Base-by-base conservation (phyloP, 2,888 invertebrate species). In the Chloromyia formosa region DNA sequence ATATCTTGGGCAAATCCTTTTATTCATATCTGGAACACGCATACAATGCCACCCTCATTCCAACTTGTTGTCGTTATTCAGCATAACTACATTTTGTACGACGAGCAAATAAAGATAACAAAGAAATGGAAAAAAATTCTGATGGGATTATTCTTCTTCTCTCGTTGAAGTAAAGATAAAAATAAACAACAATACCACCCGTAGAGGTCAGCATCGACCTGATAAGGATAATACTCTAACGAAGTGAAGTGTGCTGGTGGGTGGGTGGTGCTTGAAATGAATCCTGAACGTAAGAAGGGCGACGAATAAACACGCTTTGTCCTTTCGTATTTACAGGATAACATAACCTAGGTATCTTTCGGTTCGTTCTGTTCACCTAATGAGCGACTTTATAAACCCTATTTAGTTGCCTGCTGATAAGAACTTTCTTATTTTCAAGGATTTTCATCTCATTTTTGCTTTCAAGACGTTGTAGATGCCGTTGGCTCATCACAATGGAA, bases 81-180 rank as follows among this genome's bases (percentile, higher is more conserved):
- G 62, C 76, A 73, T 76, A 75, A 77, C 77, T 73, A 71, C 56
- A 76, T 74, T 74, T 75, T 77, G 72, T 74, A 74, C 64, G 75
- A 35, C 62, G 74, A 71, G 76, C 77, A 76, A 77, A 77, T 77
- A 77, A 77, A 77, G 77, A 77, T 77, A 77, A 77, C 77, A 77
- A 77, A 77, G 77, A 77, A 76, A 77, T 77, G 77, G 75, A 75
- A 77, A 49, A 58, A 76, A 76, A 77, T 76, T 74, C 74, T 76
- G 76, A 76, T 76, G 75, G 76, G 76, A 73, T 76, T 76, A 74
- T 74, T 68, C 73, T 60, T 66, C 73, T 66, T 75, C 75, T 35
- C 27, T 73, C 69, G 64, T 62, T 71, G 74, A 75, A 73, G 73
- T 68, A 75, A 73, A 76, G 75, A 76, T 76, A 76, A 74, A 73